phyloP scores from a whole-genome alignment of 2,888 invertebrate genomes.

The Hololepta plana region DNA sequence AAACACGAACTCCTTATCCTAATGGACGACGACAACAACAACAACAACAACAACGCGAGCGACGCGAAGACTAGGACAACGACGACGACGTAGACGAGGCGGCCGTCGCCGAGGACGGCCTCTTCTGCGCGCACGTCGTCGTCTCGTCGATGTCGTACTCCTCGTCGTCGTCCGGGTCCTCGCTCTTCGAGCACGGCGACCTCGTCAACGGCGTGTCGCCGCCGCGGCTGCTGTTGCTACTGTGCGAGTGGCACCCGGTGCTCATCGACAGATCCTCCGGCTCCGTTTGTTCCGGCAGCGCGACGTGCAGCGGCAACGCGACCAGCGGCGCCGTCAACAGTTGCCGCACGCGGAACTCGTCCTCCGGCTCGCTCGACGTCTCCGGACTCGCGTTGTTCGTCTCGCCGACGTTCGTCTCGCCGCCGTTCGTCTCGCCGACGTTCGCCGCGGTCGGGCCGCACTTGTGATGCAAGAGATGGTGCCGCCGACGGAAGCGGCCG shows the following conservation, averaged over 20 bases:
- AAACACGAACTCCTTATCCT: too few species aligned
- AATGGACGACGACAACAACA: too few species aligned
- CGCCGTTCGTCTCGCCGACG: too few species aligned
- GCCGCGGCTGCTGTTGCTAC: constrained; percentile 23
- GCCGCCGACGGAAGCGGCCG: constrained; percentile 62
- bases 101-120: constrained; percentile 14
- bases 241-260: constrained; percentile 31
- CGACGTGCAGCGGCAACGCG: constrained; percentile 20
- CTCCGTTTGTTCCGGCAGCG: constrained; percentile 70
- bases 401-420: constrained; percentile 11
- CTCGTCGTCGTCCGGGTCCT: constrained; percentile 31
- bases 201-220: constrained; percentile 29
- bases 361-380: constrained; percentile 18
- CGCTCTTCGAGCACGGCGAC: constrained; percentile 25
- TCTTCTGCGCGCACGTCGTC: constrained; percentile 30
- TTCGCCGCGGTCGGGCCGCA: constrained; percentile 33
- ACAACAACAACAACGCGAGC: too few species aligned
- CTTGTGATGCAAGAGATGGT: constrained; percentile 73
- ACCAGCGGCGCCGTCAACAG: constrained; percentile 29
- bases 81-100: too few species aligned
- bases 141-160: constrained; percentile 35
- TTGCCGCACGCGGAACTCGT: constrained; percentile 24
- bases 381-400: constrained; percentile 16
- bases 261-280: constrained; percentile 78
- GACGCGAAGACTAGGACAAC: too few species aligned